phyloP scores from a whole-genome alignment of 2,797 vertebrate genomes.

The Catamblyrhynchus diadema region DNA sequence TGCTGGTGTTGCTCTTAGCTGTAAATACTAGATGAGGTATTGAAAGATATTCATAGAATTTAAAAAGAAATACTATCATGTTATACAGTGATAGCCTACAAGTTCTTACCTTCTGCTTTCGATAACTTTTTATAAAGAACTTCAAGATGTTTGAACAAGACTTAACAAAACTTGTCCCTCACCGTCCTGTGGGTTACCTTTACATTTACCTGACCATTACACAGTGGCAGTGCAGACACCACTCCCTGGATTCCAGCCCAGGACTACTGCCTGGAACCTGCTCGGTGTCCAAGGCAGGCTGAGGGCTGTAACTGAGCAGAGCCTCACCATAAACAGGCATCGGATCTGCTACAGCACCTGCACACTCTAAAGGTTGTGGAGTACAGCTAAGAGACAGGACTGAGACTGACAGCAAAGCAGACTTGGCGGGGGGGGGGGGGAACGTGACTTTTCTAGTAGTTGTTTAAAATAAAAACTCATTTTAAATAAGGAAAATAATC shows the following conservation, averaged over 20 bases:
- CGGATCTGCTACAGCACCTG: background rate
- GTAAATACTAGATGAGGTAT: background rate
- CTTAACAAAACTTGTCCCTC: background rate
- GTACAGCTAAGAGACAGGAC: fast-evolving
- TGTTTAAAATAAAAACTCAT: background rate
- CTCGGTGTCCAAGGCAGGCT: background rate
- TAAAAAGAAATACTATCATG: background rate
- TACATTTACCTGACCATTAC: background rate
- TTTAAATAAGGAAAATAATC: background rate
- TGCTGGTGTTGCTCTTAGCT: background rate
- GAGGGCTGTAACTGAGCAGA: background rate
- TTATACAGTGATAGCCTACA: background rate
- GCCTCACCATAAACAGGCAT: background rate
- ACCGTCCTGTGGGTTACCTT: background rate
- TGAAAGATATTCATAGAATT: background rate
- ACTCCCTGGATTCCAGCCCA: background rate
- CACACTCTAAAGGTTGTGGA: background rate
- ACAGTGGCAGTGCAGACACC: background rate
- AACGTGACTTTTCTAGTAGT: background rate
- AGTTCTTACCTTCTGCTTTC: background rate
- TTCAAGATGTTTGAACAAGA: background rate
- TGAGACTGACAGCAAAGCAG: background rate
- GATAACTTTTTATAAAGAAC: background rate
- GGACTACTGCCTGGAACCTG: background rate
- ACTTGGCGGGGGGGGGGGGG: too few species aligned